phyloP scores from a whole-genome alignment of 2,113 vertebrate species.

The Psittacula cyanocephala region DNA sequence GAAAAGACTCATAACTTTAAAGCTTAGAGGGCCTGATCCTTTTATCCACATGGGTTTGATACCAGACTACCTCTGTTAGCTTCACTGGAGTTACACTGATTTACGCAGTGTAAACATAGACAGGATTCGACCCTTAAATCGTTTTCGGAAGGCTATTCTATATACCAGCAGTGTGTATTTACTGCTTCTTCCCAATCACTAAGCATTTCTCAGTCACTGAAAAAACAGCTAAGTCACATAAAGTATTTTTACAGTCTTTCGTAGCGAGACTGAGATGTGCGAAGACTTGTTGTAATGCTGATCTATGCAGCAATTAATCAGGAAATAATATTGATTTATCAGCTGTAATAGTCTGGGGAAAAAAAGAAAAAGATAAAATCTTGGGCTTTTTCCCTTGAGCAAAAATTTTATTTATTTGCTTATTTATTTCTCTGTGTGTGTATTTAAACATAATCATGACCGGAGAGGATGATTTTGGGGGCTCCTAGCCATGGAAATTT shows the following conservation, averaged over 20 bases:
- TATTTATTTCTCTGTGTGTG: neutral
- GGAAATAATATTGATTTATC: neutral
- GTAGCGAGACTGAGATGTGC: neutral
- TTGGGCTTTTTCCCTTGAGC: neutral
- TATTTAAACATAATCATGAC: neutral
- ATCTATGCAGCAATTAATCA: neutral
- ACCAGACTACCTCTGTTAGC: constrained; percentile 28
- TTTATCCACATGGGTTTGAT: constrained; percentile 45
- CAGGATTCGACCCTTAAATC: constrained; percentile 40
- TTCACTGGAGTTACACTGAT: constrained; percentile 47
- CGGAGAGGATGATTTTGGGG: neutral
- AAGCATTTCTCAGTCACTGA: neutral
- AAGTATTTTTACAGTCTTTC: neutral
- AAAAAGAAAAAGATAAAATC: neutral
- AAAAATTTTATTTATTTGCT: neutral
- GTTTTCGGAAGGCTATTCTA: constrained; percentile 16
- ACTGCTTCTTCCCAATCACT: neutral
- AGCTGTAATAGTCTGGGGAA: neutral
- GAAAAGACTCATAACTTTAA: constrained; percentile 63
- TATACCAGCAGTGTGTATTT: neutral
- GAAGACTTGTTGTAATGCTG: neutral
- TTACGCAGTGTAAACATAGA: constrained; percentile 30
- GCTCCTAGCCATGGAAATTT: neutral
- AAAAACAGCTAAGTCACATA: neutral
- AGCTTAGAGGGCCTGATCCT: constrained; percentile 56